Base-by-base conservation (phyloP, 2,797 vertebrate genomes). In the Xyrichtys novacula region DNA sequence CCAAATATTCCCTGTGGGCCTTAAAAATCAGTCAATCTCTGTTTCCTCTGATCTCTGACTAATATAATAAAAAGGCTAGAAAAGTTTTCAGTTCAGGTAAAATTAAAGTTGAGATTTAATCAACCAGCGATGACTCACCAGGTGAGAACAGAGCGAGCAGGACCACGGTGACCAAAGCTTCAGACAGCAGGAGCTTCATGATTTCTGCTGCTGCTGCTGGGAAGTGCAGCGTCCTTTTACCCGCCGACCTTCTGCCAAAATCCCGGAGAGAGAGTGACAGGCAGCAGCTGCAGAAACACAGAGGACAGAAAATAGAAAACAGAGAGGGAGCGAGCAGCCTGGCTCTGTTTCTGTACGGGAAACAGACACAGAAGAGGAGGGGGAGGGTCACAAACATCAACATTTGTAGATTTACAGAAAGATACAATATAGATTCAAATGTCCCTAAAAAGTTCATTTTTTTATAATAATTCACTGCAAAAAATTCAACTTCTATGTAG, bases 211-310 rank as follows among this genome's bases (percentile, higher is more conserved):
- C 29, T 17, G 42, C 1, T 11, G 20, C 38, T 0, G 38, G 19
- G 29, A 25, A 20, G 31, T 31, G 31, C 31, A 17, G 23, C 68
- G 48, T 56, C 40, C 49, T 64, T 36, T 52, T 1, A 25, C 57
- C 58, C 70, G 23, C n/a, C 43, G 25, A 65, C 72, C 86, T 76
- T 66, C 69, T 34, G 59, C 65, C 63, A 38, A 19, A 7, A 46
- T 5, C 7, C 9, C 11, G 17, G 20, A 19, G 79, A 83, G 36
- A 42, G 91, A 91, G 38, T 65, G 89, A 89, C 83, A 44, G 55
- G 78, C 42, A 26, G 81, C 94, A 94, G 93, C 91, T 94, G 93
- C 75, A 70, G 76, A 65, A 69, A 85, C 68, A 81, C 40, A 1
- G 6, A 20, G 11, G 56, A 65, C 31, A 86, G 71, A 83, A 89